Evolutionary conservation across 2,888 invertebrate genomes (phyloP).

Genomic region (Loripinus fragilis): DNA sequence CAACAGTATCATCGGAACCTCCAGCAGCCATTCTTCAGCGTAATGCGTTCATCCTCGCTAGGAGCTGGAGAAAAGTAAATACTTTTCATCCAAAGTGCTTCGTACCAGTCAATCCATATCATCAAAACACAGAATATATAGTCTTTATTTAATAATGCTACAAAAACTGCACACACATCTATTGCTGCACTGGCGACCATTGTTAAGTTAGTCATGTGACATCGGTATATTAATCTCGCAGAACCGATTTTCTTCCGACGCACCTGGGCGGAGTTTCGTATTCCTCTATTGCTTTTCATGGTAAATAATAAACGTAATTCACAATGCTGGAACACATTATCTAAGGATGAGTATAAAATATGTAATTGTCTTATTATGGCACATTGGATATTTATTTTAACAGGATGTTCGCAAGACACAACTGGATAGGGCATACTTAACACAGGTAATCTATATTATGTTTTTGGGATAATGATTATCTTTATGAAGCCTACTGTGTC

Average conservation of each 20-base stretch:
- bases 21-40: constrained; percentile 1
- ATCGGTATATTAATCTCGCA: not conserved
- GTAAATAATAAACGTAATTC: too few relatives aligned
- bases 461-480: too few relatives aligned
- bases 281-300: not conserved
- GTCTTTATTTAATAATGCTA: not conserved
- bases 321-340: too few relatives aligned
- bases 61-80: not conserved
- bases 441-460: too few relatives aligned
- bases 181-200: not conserved
- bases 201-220: constrained; percentile 17
- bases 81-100: not conserved
- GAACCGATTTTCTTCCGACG: constrained; percentile 4
- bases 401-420: too few relatives aligned
- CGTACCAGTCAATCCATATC: not conserved
- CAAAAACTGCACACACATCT: not conserved
- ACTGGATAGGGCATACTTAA: too few relatives aligned
- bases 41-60: not conserved
- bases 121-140: not conserved
- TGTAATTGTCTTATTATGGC: too few relatives aligned
- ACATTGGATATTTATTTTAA: too few relatives aligned
- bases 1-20: not conserved
- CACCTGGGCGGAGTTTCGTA: not conserved
- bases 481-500: too few relatives aligned
- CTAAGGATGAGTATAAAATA: too few relatives aligned